Conservation (phyloP, 1,140 invertebrate species). For the Augochlora pura region DNA sequence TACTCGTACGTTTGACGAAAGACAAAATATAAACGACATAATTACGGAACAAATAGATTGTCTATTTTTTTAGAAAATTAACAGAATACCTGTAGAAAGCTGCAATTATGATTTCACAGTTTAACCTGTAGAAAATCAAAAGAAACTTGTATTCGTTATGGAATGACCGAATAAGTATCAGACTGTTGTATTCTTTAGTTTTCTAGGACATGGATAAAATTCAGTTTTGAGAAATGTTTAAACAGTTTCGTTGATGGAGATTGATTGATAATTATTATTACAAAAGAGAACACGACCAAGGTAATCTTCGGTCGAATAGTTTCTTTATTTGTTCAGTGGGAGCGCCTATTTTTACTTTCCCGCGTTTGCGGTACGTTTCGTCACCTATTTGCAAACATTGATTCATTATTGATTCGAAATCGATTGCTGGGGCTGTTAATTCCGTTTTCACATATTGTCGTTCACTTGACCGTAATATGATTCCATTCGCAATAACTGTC, state of each 20-base stretch:
- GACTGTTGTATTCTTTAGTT: too few relatives aligned
- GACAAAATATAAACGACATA: background rate
- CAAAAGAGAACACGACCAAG: background rate
- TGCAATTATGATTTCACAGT: too few relatives aligned
- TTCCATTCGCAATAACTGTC: too few relatives aligned
- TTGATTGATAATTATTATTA: background rate
- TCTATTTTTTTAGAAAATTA: too few relatives aligned
- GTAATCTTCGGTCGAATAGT: conserved; percentile 5
- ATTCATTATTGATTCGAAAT: background rate
- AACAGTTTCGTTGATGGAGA: background rate
- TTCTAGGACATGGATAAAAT: too few relatives aligned
- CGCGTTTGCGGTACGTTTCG: background rate
- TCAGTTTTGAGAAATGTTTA: too few relatives aligned
- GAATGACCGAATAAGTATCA: too few relatives aligned
- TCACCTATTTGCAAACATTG: background rate
- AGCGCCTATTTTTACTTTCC: conserved; percentile 4
- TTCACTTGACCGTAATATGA: too few relatives aligned
- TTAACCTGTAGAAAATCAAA: too few relatives aligned
- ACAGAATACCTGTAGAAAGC: too few relatives aligned
- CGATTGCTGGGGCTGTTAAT: background rate
- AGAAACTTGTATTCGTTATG: too few relatives aligned
- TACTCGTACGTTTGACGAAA: background rate
- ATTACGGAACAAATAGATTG: background rate
- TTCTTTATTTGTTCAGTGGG: background rate
- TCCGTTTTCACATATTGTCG: too few relatives aligned